These are phyloP conservation scores for Archocentrus centrarchus DNA, from an alignment of 2,113 vertebrate genomes.

Conservation along the genomic window DNA sequence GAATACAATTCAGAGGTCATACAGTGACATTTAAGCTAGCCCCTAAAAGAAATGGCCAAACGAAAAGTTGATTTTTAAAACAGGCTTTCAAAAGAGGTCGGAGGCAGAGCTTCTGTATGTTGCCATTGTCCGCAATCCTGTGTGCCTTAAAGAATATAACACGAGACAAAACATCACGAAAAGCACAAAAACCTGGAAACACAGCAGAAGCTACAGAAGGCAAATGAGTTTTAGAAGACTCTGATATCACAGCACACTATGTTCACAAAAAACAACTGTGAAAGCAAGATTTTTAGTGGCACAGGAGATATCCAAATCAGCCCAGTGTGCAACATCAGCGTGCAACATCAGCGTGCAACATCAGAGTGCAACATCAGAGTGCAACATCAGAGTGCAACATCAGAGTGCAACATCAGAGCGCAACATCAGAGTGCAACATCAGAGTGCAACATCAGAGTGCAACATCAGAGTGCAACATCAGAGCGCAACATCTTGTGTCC, in stretches of 20 bases:
- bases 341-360: too few species aligned
- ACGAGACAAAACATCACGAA: background rate
- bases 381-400: too few species aligned
- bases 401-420: too few species aligned
- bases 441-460: too few species aligned
- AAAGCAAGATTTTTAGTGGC: conserved; percentile 17
- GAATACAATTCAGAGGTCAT: background rate
- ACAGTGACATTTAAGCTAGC: background rate
- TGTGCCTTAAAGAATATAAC: background rate
- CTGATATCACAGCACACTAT: background rate
- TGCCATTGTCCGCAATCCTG: too few species aligned
- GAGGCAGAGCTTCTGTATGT: background rate
- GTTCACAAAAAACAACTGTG: conserved; percentile 6
- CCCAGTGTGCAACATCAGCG: background rate
- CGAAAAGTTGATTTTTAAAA: background rate
- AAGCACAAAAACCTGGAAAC: background rate
- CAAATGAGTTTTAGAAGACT: background rate
- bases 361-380: too few species aligned
- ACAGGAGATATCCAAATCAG: background rate
- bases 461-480: too few species aligned
- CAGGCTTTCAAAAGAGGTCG: background rate
- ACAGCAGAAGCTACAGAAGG: background rate
- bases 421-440: too few species aligned
- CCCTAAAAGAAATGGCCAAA: background rate
- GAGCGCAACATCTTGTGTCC: conserved; percentile 22